phyloP scores from a whole-genome alignment of 2,797 vertebrate species.

The Enteromius anoplus region DNA sequence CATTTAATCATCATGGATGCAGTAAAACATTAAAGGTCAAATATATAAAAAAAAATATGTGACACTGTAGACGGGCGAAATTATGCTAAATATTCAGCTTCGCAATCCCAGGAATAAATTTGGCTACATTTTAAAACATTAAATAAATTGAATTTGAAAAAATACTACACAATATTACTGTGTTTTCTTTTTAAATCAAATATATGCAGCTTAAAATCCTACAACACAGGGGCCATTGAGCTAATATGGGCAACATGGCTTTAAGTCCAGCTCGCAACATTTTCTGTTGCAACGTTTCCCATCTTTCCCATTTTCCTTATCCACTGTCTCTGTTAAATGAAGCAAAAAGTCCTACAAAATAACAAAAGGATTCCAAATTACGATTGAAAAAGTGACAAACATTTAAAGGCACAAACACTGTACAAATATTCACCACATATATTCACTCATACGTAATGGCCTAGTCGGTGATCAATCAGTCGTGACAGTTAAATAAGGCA shows the following conservation, averaged over 20 bases:
- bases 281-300: background rate
- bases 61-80: background rate
- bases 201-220: background rate
- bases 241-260: background rate
- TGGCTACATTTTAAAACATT: background rate
- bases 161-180: background rate
- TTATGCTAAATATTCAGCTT: background rate
- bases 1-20: background rate
- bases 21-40: background rate
- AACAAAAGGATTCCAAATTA: background rate
- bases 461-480: constrained; percentile 45
- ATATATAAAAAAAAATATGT: background rate
- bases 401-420: background rate
- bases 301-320: background rate
- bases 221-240: background rate
- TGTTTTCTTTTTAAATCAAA: background rate
- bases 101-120: background rate
- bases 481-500: constrained; percentile 48
- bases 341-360: background rate
- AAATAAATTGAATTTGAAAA: background rate
- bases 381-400: background rate
- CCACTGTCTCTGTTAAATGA: background rate
- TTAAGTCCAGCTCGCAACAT: background rate
- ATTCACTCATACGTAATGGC: constrained; percentile 10
- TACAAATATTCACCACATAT: background rate